These are phyloP conservation scores for Vicugna pacos DNA, from an alignment of 2,113 vertebrate species.

Conservation along the genomic window DNA sequence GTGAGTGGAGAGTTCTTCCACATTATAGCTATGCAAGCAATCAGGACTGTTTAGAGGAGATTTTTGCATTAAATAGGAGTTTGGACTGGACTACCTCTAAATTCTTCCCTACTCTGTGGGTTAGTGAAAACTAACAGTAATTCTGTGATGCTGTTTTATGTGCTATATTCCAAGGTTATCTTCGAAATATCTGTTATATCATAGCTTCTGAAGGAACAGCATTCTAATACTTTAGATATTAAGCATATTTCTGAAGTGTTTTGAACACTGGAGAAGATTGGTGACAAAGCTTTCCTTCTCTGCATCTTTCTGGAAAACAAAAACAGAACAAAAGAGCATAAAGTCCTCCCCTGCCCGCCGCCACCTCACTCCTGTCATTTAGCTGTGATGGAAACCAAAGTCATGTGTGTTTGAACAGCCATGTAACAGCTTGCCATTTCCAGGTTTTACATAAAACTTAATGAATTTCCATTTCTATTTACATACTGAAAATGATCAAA, in stretches of 20 bases:
- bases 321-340: not conserved
- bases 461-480: not conserved
- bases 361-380: not conserved
- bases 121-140: not conserved
- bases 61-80: not conserved
- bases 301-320: constrained; percentile 18
- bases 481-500: constrained; percentile 24
- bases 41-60: not conserved
- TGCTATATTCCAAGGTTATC: not conserved
- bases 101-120: not conserved
- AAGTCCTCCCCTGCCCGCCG: too few relatives aligned
- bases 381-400: not conserved
- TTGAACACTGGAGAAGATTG: not conserved
- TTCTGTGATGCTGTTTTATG: not conserved
- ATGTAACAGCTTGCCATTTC: not conserved
- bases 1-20: not conserved
- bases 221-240: not conserved
- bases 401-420: not conserved
- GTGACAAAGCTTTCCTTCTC: not conserved
- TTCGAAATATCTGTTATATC: not conserved
- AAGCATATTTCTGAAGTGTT: not conserved
- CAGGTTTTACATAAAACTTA: not conserved
- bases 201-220: not conserved
- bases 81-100: not conserved
- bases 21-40: not conserved